Percentiles rank a stretch among this genome's conserved stretches.
phyloP scores from a whole-genome alignment of 2,888 invertebrate species.

The Dione juno region DNA sequence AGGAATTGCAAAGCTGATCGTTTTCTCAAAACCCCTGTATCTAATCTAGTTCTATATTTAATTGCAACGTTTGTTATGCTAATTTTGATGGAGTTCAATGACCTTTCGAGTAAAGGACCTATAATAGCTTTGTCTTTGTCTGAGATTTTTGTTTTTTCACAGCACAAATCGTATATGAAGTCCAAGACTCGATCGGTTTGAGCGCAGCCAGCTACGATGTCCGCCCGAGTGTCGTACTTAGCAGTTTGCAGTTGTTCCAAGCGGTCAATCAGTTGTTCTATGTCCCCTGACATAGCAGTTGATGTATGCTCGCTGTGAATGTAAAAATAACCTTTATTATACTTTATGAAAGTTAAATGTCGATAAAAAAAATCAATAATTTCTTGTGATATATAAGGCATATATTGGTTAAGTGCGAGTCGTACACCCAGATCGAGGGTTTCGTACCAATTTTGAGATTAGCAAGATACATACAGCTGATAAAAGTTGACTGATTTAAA shows the following conservation, averaged over 20 bases:
- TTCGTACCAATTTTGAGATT: no score
- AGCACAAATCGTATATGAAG: slow-evolving; percentile 4
- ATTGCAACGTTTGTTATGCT: slow-evolving; percentile 37
- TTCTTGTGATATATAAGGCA: no score
- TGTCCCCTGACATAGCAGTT: slow-evolving; percentile 9
- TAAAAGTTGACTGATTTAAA: no score
- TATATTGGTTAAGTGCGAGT: no score
- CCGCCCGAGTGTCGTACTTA: slow-evolving; percentile 13
- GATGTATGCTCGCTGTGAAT: not conserved
- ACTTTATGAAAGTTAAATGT: not conserved
- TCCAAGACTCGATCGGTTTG: slow-evolving; percentile 1
- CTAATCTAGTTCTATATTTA: slow-evolving; percentile 33
- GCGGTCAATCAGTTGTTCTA: slow-evolving; percentile 3
- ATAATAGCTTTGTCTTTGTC: not conserved
- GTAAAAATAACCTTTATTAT: not conserved
- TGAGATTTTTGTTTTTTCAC: slow-evolving; percentile 3
- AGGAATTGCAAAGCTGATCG: slow-evolving; percentile 36
- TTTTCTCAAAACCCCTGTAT: slow-evolving; percentile 34
- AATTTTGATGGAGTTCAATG: slow-evolving; percentile 6
- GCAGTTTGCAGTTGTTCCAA: slow-evolving; percentile 1
- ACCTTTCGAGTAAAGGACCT: slow-evolving; percentile 2
- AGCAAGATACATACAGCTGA: no score
- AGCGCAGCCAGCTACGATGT: not conserved
- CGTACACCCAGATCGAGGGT: no score
- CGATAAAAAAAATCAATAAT: no score